Percentiles rank a stretch among this genome's conserved stretches.
Conservation (phyloP, 2,797 vertebrate species). For the Momotus momota region DNA sequence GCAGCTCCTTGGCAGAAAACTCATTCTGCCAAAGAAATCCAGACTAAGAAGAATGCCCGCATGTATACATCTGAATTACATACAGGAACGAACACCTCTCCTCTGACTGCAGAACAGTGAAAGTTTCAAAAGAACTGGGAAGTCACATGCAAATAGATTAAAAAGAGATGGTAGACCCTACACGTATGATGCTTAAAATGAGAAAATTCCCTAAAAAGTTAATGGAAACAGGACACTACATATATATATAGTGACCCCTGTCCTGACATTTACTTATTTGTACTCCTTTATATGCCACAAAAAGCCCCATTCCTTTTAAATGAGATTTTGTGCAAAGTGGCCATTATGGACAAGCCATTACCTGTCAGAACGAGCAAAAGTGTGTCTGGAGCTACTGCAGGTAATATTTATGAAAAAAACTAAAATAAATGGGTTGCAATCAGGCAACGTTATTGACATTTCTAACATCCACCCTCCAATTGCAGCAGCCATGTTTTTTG, state of each 20-base stretch:
- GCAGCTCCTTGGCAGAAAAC: not conserved
- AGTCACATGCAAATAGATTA: not conserved
- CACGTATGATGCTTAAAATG: fast-evolving
- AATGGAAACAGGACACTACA: not conserved
- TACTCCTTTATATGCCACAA: not conserved
- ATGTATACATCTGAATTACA: not conserved
- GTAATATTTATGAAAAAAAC: not conserved
- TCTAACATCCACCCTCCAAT: not conserved
- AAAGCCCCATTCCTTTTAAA: not conserved
- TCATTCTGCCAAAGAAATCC: not conserved
- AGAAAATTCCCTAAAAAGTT: not conserved
- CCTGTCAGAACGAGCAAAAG: not conserved
- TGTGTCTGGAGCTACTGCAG: not conserved
- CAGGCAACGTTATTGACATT: not conserved
- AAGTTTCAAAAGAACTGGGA: not conserved
- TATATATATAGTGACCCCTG: not conserved
- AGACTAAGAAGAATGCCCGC: not conserved
- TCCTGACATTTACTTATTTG: not conserved
- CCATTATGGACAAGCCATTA: not conserved
- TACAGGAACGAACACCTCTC: not conserved
- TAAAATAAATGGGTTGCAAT: not conserved
- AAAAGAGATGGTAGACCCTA: not conserved
- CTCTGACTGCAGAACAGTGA: not conserved
- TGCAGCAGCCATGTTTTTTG: not conserved
- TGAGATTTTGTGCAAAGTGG: not conserved